Conservation (phyloP, 2,888 invertebrate genomes). For the Adela reaumurella region DNA sequence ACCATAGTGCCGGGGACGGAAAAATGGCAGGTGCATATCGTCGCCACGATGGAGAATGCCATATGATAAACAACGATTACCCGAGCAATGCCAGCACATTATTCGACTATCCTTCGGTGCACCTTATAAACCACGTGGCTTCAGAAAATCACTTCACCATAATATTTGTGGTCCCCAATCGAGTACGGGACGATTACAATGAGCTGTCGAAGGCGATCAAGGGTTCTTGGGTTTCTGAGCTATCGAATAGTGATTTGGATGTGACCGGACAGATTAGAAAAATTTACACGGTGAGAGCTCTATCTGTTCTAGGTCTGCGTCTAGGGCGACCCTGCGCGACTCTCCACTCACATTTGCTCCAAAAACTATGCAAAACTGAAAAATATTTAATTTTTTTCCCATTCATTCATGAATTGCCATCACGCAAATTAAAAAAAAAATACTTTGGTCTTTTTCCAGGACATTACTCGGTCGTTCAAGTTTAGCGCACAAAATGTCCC, state of each 20-base stretch:
- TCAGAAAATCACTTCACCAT: slow-evolving; percentile 66
- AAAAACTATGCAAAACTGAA: too few species aligned
- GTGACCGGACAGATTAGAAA: too few species aligned
- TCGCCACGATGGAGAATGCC: slow-evolving; percentile 71
- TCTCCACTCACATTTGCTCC: too few species aligned
- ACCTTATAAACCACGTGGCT: slow-evolving; percentile 59
- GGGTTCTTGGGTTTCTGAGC: too few species aligned
- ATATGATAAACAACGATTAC: slow-evolving; percentile 56
- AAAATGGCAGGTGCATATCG: slow-evolving; percentile 63
- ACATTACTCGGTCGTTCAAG: not conserved
- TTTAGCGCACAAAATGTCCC: slow-evolving; percentile 10
- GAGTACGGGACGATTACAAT: slow-evolving; percentile 29
- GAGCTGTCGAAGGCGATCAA: slow-evolving; percentile 25
- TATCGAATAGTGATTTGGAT: too few species aligned
- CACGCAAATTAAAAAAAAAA: not conserved
- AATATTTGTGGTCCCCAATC: slow-evolving; percentile 63
- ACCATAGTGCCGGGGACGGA: slow-evolving; percentile 79
- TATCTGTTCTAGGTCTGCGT: too few species aligned
- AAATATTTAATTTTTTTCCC: too few species aligned
- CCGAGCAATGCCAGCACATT: slow-evolving; percentile 42
- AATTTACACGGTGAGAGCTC: too few species aligned
- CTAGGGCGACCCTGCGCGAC: too few species aligned
- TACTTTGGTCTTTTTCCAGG: not conserved
- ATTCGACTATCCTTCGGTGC: slow-evolving; percentile 79
- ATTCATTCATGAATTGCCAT: too few species aligned